A percentile compares a stretch with the other conserved stretches of the same genome.
phyloP scores from a whole-genome alignment of 2,888 invertebrate species.

The Erebia ligea region DNA sequence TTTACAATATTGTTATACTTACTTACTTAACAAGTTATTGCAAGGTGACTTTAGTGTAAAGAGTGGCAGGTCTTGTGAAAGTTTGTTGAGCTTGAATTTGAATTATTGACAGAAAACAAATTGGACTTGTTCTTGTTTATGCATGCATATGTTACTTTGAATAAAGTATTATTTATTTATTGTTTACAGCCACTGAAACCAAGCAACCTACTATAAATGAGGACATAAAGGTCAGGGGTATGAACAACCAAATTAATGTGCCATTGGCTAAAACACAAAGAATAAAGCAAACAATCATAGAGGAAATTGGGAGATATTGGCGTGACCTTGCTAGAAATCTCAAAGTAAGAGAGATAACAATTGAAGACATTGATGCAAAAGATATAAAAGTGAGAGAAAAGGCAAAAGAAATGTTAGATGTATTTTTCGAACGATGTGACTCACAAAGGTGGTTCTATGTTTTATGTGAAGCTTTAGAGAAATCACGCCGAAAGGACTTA shows the following conservation, averaged over 20 bases:
- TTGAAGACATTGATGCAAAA: slow-evolving; percentile 64
- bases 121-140: no score
- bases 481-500: slow-evolving; percentile 63
- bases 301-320: slow-evolving; percentile 70
- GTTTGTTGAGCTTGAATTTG: no score
- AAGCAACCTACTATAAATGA: slow-evolving; percentile 33
- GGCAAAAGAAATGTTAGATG: slow-evolving; percentile 57
- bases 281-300: slow-evolving; percentile 59
- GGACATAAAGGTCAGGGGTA: slow-evolving; percentile 42
- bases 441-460: slow-evolving; percentile 67
- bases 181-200: slow-evolving; percentile 47
- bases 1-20: no score
- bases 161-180: slow-evolving; percentile 12
- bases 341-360: slow-evolving; percentile 61
- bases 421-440: slow-evolving; percentile 53
- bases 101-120: no score
- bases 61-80: no score
- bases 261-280: slow-evolving; percentile 57
- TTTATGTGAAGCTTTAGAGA: slow-evolving; percentile 69
- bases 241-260: slow-evolving; percentile 50
- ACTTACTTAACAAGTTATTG: no score
- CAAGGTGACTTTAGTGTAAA: no score
- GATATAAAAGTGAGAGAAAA: slow-evolving; percentile 52
- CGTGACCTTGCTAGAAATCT: slow-evolving; percentile 67
- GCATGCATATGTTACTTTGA: no score